Evolutionary conservation across 92 coral and sea anemone species (phyloP).

Genomic region (Blastomussa wellsi): DNA sequence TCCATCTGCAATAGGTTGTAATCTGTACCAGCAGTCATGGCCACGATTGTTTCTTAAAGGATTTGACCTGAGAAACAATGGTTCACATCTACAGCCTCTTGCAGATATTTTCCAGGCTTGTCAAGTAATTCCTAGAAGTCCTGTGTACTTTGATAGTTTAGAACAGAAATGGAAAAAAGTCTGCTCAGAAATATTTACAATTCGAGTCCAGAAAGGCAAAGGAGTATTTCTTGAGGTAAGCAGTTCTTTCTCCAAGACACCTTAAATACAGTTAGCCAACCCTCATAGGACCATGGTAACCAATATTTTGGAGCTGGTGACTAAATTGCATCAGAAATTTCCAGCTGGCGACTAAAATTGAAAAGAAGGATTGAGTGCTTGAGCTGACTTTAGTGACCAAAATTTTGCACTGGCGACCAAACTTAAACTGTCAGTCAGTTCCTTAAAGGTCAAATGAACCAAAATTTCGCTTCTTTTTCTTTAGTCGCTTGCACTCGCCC

Average conservation of each 20-base stretch:
- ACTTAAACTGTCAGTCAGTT: too few species aligned
- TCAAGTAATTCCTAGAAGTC: background rate
- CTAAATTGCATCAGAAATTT: too few species aligned
- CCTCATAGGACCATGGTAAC: too few species aligned
- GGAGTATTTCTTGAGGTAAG: background rate
- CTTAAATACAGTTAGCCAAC: too few species aligned
- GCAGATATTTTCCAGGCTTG: background rate
- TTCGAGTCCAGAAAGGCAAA: background rate
- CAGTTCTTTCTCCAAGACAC: background rate
- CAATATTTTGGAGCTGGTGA: too few species aligned
- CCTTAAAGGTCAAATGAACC: too few species aligned
- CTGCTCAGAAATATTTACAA: background rate
- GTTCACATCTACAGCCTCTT: background rate
- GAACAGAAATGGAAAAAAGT: background rate
- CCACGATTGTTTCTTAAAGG: background rate
- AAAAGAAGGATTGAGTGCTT: too few species aligned
- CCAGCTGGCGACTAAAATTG: too few species aligned
- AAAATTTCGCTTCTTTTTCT: too few species aligned
- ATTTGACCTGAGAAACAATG: background rate
- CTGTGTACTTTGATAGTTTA: background rate
- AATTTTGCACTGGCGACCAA: too few species aligned
- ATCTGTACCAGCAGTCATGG: background rate
- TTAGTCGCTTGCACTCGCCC: too few species aligned
- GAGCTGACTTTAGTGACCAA: too few species aligned
- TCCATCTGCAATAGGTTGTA: background rate